These are phyloP conservation scores for Caenorhabditis virilis DNA, from an alignment of 2,888 invertebrate species.

Conservation along the genomic window DNA sequence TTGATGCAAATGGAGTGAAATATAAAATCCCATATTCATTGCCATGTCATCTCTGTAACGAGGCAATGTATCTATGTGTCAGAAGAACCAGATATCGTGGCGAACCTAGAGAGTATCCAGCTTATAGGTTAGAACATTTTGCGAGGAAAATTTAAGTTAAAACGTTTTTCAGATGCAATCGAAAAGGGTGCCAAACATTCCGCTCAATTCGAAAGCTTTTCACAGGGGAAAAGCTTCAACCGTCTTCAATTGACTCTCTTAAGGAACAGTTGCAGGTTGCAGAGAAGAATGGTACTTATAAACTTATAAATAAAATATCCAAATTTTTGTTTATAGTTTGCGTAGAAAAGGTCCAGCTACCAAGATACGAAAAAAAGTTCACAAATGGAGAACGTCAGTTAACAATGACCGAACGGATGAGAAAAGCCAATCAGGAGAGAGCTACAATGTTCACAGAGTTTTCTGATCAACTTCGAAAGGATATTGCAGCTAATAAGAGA, in stretches of 20 bases:
- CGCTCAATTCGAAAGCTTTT: slow-evolving; percentile 44
- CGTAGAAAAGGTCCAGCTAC: neutral
- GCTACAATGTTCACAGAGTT: slow-evolving; percentile 21
- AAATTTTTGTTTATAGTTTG: too few relatives aligned
- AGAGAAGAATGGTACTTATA: too few relatives aligned
- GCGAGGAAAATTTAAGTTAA: neutral
- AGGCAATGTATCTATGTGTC: slow-evolving; percentile 42
- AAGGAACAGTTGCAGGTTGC: too few relatives aligned
- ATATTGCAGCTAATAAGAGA: slow-evolving; percentile 24
- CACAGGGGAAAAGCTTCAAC: too few relatives aligned
- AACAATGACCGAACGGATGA: slow-evolving; percentile 15
- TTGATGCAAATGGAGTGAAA: slow-evolving; percentile 22
- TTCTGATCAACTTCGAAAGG: slow-evolving; percentile 22
- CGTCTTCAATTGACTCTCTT: too few relatives aligned
- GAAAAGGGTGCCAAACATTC: slow-evolving; percentile 50
- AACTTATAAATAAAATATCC: too few relatives aligned
- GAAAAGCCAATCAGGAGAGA: slow-evolving; percentile 20
- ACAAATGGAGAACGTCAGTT: neutral
- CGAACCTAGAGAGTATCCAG: slow-evolving; percentile 39
- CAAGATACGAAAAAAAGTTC: neutral
- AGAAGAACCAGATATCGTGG: slow-evolving; percentile 40
- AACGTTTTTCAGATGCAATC: slow-evolving; percentile 22
- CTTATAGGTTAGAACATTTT: slow-evolving; percentile 29
- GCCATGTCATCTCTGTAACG: slow-evolving; percentile 40
- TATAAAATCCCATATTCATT: slow-evolving; percentile 39